Evolutionary conservation across 2,888 invertebrate genomes (phyloP), one percentile per base, ranked within the genome.

Genomic region (Drosophila stalkeri): DNA sequence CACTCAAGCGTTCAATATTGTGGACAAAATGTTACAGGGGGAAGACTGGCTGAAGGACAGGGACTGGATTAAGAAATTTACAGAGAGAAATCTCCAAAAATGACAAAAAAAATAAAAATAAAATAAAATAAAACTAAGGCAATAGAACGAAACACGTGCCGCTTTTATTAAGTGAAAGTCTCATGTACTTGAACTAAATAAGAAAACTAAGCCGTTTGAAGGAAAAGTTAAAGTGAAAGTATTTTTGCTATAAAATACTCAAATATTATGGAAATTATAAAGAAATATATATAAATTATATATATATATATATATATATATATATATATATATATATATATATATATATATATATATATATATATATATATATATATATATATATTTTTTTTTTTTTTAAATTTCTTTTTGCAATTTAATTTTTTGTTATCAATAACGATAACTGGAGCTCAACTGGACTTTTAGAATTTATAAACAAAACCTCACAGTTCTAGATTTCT

Each of bases 1-100:
- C 59, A 72, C 81, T 76, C 59, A 27, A 68, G 54, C 54, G 47
- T 59, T 76, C 64, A 68, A 80, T 80, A 67, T 56, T 63, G 39
- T 52, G 59, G 59, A 7, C 6, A 2, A 18, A 18, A 2, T 12
- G 16, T 11, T 54, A 11, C 14, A 23, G n/a, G 20, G 33, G 20
- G 52, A 23, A 23, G 23, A 27, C 27, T 27, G 16, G 4, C 52
- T 1, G 33, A 0, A 2, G 11, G 18, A 11, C 6, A 41, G 41
- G 0, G 39, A 3, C 12, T 55, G 47, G 20, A 49, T 49, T 64
- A 23, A n/a, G 8, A 52, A 47, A 35, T 56, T 56, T 51, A 41
- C 46, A 46, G 39, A 56, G 39, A 43, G 23, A 35, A 7, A n/a
- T 7, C 23, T 27, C 9, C 8, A 49, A 57, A 46, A 39, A 60